Base-by-base conservation (phyloP, 2,113 vertebrate genomes). In the Gobius niger region DNA sequence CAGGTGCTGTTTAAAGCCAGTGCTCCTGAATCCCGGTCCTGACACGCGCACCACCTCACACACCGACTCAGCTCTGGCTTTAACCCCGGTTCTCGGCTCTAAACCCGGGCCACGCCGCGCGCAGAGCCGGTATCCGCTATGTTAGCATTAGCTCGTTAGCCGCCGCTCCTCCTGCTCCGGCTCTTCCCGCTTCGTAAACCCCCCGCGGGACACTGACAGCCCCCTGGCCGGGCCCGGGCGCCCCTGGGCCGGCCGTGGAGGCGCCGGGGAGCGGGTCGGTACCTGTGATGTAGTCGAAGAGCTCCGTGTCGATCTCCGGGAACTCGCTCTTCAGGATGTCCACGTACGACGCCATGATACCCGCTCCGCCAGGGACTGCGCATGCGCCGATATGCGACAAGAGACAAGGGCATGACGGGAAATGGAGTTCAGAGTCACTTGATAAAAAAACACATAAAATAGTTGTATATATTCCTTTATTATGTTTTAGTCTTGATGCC, bases 241-340 rank as follows among this genome's bases (percentile, higher is more conserved):
- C 60, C 14, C 42, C 7, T 50, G n/a, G 41, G 10, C 19, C 6
- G 10, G n/a, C 11, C 0, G n/a, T 42, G 15, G 56, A 42, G 40
- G 0, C 6, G 16, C 54, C 3, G 52, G 16, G 4, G 24, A 19
- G n/a, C 16, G 11, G 9, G 6, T 13, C 56, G 41, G 59, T 0
- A 98, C 96, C 96, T 51, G 95, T 98, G 74, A 98, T 95, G 75
- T 98, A 98, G 74, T 95, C 92, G 80, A 98, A 96, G 14, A 98
- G 92, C 87, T 98, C 96, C 40, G 91, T 84, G 88, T 98, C 96
- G 80, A 98, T 95, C 84, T 96, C 92, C 0, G 96, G 96, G 88
- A 98, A 98, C 94, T 98, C 96, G 91, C 89, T 96, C 91, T 94
- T 94, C 82, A 98, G 89, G 63, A 98, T 97, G 51, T 98, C 95